Evolutionary conservation across 2,888 invertebrate genomes (phyloP), one percentile per base, ranked within the genome.

Genomic region (Xanthorhoe spadicearia): DNA sequence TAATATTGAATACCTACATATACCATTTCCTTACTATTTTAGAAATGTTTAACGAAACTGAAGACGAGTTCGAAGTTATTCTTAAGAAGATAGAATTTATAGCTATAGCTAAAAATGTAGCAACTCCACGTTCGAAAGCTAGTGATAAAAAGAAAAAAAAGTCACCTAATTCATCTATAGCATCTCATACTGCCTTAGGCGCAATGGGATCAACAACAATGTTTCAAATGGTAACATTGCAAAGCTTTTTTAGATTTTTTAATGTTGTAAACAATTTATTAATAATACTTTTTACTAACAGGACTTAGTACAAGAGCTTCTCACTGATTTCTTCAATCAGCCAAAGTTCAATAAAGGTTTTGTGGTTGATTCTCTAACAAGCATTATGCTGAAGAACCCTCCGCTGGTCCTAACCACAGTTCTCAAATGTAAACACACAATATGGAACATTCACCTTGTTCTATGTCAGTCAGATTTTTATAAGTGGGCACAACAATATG

Each of bases 391-490:
- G 3, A 91, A 84, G 70, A 85, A 70, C 69, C 87, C 92, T 2
- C 71, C 85, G 6, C 61, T 84, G 13, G 84, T 80, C 0, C 74
- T 93, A 1, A 85, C 85, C 0, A 86, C 89, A 13, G 61, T 89
- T 19, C 79, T 93, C 7, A 91, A 85, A 79, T 85, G 88, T 73
- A 93, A 91, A 72, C 78, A 70, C 19, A 77, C 66, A 8, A 88
- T 92, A 71, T 71, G 79, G 71, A 90, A 91, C 61, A 77, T 89
- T 60, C 89, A 92, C 71, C 80, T 92, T 1, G 75, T 92, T 13
- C 69, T 93, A 7, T 90, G 92, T 70, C 90, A 92, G 18, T 85
- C 88, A 2, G 92, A 90, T 72, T 90, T 92, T 66, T 54, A 67
- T 32, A 88, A 83, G 74, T 93, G 93, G 92, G 86, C 79, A 15